A percentile compares a stretch with the other conserved stretches of the same genome.
Conservation (phyloP, 2,888 invertebrate species). For the Argyresthia albistria region DNA sequence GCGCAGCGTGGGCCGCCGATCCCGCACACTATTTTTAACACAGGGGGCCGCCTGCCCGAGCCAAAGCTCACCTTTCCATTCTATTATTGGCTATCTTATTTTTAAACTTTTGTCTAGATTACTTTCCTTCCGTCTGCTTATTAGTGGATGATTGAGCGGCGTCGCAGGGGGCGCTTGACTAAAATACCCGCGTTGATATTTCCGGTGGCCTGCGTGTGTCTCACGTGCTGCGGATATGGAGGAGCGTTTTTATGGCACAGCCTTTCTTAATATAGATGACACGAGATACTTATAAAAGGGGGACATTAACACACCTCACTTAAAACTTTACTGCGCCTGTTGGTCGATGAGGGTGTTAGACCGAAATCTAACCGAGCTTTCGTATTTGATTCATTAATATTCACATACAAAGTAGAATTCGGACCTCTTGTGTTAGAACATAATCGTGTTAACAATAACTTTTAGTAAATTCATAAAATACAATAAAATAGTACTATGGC, state of each 20-base stretch:
- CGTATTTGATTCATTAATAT: too few species aligned
- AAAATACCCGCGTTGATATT: constrained; percentile 52
- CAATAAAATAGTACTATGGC: too few species aligned
- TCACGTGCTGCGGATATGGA: constrained; percentile 31
- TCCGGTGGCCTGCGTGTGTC: constrained; percentile 38
- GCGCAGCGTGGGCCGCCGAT: neutral
- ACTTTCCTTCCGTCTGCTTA: constrained; percentile 68
- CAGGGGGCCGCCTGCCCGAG: constrained; percentile 14
- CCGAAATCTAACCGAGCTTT: too few species aligned
- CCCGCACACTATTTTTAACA: neutral
- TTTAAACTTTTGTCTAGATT: constrained; percentile 71
- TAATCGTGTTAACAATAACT: too few species aligned
- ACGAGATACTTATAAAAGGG: constrained; percentile 2
- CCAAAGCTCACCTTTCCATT: constrained; percentile 66
- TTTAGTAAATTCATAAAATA: too few species aligned
- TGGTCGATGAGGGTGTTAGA: neutral
- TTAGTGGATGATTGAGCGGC: constrained; percentile 69
- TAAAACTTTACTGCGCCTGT: neutral
- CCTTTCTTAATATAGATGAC: constrained; percentile 4
- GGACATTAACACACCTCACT: constrained; percentile 1
- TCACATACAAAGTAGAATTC: too few species aligned
- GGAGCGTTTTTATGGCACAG: constrained; percentile 22
- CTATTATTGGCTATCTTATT: constrained; percentile 59
- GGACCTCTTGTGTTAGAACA: too few species aligned
- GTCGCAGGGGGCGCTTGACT: constrained; percentile 65